A percentile compares a stretch with the other conserved stretches of the same genome.
These are phyloP conservation scores for Brachymystax lenok DNA, from an alignment of 2,797 vertebrate genomes.

Conservation along the genomic window DNA sequence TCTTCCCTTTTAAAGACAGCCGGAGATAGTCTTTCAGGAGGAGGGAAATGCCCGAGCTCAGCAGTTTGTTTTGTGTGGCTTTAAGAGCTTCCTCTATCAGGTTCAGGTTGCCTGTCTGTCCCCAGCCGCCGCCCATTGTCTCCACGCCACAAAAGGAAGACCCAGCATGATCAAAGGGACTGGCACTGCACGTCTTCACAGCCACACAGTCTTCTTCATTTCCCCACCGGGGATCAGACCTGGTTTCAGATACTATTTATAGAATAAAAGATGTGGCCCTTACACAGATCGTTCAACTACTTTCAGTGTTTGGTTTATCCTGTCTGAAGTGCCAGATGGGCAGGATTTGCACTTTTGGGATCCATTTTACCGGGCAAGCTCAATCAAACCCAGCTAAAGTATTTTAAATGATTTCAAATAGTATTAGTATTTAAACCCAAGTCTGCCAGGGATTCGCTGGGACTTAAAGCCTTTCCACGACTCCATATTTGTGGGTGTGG, in stretches of 20 bases:
- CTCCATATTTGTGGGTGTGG: constrained; percentile 45
- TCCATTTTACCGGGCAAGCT: neutral
- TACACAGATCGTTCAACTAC: too few relatives aligned
- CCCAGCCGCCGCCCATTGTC: constrained; percentile 71
- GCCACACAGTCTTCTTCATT: constrained; percentile 53
- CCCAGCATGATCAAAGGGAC: neutral
- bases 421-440: neutral
- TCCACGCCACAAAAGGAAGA: constrained; percentile 64
- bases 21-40: constrained; percentile 79
- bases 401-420: neutral
- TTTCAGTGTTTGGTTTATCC: neutral
- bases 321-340: neutral
- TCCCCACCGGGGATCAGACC: constrained; percentile 36
- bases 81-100: constrained; percentile 83
- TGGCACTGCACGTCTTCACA: neutral
- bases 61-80: constrained; percentile 80
- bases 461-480: constrained; percentile 56
- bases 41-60: constrained; percentile 73
- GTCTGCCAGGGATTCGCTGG: constrained; percentile 52
- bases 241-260: neutral
- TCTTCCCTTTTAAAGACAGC: constrained; percentile 77
- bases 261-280: neutral
- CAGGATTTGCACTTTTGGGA: neutral
- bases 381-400: neutral
- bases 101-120: constrained; percentile 74